Conservation (phyloP, 2,113 vertebrate genomes). For the Peucedramus taeniatus region DNA sequence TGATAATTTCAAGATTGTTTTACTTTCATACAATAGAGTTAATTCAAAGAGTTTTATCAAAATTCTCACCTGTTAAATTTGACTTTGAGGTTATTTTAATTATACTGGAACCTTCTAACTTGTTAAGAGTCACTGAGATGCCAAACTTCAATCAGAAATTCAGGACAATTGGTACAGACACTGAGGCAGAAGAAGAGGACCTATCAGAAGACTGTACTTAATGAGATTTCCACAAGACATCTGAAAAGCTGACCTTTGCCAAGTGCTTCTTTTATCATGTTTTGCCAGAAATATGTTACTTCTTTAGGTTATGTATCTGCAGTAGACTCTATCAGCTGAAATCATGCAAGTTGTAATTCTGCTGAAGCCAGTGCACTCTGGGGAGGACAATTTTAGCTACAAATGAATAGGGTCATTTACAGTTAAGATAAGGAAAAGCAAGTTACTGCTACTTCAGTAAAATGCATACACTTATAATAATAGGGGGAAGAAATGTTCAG, state of each 20-base stretch:
- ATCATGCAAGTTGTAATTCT: background rate
- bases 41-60: background rate
- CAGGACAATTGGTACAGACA: background rate
- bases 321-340: background rate
- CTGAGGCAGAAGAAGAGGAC: background rate
- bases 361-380: background rate
- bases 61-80: background rate
- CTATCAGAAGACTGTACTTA: background rate
- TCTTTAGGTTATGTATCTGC: background rate
- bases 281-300: constrained; percentile 6
- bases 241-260: constrained; percentile 33
- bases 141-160: background rate
- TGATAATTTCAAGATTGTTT: background rate
- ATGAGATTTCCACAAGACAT: constrained; percentile 18
- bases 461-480: background rate
- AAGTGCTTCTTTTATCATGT: background rate
- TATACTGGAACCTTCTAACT: background rate
- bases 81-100: constrained; percentile 22
- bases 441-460: background rate
- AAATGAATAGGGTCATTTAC: background rate
- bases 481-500: background rate
- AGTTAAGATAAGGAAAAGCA: background rate
- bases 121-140: background rate
- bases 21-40: background rate
- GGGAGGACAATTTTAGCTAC: background rate